Percentiles rank a stretch among this genome's conserved stretches.
phyloP scores from a whole-genome alignment of 1,140 invertebrate genomes.

The Zophobas atratus region DNA sequence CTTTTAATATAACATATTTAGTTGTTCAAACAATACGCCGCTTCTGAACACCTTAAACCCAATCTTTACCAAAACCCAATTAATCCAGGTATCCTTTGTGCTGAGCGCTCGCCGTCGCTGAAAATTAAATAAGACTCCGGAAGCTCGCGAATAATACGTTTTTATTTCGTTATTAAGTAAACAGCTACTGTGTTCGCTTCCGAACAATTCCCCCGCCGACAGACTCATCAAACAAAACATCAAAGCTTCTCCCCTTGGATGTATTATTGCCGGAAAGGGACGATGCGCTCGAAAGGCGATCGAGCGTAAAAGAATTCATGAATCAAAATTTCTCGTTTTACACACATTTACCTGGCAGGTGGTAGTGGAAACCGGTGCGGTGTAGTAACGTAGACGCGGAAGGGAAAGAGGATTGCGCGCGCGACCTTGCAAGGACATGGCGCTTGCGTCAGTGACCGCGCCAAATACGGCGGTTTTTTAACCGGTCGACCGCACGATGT shows the following conservation, averaged over 20 bases:
- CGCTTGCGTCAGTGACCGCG: constrained; percentile 34
- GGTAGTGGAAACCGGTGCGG: constrained; percentile 11
- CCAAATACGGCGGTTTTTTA: constrained; percentile 23
- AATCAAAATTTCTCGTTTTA: constrained; percentile 27
- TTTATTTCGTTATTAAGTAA: constrained; percentile 12
- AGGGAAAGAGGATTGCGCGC: constrained; percentile 16
- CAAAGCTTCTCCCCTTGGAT: neutral
- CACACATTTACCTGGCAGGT: constrained; percentile 11
- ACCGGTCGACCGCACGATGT: neutral
- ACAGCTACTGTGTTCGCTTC: constrained; percentile 8
- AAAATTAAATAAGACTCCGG: constrained; percentile 17
- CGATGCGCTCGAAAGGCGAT: constrained; percentile 1
- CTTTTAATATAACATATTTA: neutral
- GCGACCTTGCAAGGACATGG: constrained; percentile 43
- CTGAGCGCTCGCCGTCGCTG: neutral
- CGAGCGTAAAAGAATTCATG: constrained; percentile 12
- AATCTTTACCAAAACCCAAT: neutral
- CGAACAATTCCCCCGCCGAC: constrained; percentile 15
- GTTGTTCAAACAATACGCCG: too few relatives aligned
- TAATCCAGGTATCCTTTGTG: neutral
- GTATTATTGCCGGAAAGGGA: neutral
- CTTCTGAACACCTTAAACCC: too few relatives aligned
- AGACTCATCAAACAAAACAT: constrained; percentile 10
- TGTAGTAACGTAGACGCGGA: constrained; percentile 23
- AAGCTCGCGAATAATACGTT: constrained; percentile 10